phyloP scores from a whole-genome alignment of 2,113 vertebrate genomes.

The Phylloscopus trochiloides region DNA sequence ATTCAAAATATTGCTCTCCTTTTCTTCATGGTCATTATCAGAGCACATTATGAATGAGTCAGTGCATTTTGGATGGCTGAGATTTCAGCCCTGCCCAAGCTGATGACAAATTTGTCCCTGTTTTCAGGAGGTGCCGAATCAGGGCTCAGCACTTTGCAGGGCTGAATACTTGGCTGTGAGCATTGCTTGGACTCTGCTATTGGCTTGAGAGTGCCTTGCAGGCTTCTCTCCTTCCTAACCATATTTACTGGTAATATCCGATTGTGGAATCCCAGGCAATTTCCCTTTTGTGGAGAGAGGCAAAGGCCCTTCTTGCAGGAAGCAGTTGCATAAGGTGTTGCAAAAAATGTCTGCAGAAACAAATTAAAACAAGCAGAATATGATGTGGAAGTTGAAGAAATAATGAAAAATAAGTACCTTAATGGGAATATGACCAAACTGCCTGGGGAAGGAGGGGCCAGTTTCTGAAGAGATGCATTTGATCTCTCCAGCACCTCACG shows the following conservation, averaged over 20 bases:
- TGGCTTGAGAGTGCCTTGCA: background rate
- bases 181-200: background rate
- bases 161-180: background rate
- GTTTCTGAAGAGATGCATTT: background rate
- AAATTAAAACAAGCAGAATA: background rate
- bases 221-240: background rate
- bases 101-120: background rate
- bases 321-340: rapidly evolving
- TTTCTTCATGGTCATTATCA: background rate
- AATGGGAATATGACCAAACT: background rate
- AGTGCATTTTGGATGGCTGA: background rate
- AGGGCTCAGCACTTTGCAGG: background rate
- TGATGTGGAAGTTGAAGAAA: background rate
- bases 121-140: background rate
- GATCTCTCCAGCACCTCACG: background rate
- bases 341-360: background rate
- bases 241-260: background rate
- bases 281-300: background rate
- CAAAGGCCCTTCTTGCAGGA: background rate
- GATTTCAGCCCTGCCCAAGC: background rate
- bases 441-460: background rate
- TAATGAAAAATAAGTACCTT: background rate
- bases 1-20: background rate
- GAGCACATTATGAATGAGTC: background rate
- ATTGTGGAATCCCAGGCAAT: background rate